These are phyloP conservation scores for Lochmaea capreae DNA, from an alignment of 2,888 invertebrate species.

Conservation along the genomic window DNA sequence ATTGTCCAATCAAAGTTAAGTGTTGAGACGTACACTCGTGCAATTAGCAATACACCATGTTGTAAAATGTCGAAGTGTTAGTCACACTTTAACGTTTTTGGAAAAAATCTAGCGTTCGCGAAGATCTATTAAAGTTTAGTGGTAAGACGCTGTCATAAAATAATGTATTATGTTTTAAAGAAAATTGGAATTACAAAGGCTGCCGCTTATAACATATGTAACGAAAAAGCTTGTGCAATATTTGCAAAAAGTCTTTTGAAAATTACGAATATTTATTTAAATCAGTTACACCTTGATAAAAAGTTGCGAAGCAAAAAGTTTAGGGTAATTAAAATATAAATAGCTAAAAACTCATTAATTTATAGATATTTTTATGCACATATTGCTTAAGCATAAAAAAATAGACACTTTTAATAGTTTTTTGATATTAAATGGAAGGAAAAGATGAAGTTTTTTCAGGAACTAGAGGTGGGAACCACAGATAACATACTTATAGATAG, in stretches of 20 bases:
- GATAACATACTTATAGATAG: too few species aligned
- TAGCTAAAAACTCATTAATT: neutral
- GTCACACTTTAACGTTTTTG: neutral
- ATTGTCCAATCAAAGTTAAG: constrained; percentile 19
- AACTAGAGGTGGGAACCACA: too few species aligned
- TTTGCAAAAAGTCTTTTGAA: neutral
- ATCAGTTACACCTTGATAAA: neutral
- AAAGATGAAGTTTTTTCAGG: too few species aligned
- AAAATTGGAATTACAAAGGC: constrained; percentile 1
- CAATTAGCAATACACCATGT: constrained; percentile 17
- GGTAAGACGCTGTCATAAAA: neutral
- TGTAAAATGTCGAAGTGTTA: constrained; percentile 9
- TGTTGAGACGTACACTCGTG: neutral
- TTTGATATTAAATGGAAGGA: too few species aligned
- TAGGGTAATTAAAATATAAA: neutral
- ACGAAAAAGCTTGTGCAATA: neutral
- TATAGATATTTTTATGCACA: neutral
- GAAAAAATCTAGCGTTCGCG: neutral
- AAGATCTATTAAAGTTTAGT: constrained; percentile 9
- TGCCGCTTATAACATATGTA: neutral
- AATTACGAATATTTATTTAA: constrained; percentile 1
- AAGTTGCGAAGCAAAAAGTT: neutral
- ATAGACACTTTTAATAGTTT: too few species aligned
- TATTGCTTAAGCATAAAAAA: too few species aligned
- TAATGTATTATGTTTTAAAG: neutral